phyloP scores from a whole-genome alignment of 2,797 vertebrate species.

The Lacerta agilis region DNA sequence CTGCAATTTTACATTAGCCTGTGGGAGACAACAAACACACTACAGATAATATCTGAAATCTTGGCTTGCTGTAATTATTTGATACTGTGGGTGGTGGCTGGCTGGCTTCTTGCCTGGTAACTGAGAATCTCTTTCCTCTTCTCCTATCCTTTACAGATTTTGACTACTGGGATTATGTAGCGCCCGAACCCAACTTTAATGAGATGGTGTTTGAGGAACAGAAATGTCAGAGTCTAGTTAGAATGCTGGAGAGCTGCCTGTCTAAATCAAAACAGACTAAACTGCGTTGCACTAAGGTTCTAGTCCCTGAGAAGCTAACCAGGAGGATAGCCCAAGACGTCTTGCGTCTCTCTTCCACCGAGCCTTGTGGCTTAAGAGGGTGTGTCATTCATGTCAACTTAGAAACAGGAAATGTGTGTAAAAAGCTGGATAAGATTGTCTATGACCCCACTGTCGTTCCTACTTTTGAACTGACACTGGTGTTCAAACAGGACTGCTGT shows the following conservation, averaged over 20 bases:
- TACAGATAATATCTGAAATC: background rate
- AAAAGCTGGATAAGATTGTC: conserved; percentile 84
- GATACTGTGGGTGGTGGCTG: background rate
- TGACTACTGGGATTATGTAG: conserved; percentile 85
- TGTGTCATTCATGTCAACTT: conserved; percentile 85
- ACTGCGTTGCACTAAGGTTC: conserved; percentile 85
- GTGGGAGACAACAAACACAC: background rate
- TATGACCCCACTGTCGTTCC: conserved; percentile 86
- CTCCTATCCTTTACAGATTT: conserved; percentile 75
- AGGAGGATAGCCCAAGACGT: conserved; percentile 83
- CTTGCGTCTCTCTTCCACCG: conserved; percentile 82
- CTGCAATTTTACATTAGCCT: background rate
- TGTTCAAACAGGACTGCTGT: conserved; percentile 88
- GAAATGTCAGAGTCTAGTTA: conserved; percentile 83
- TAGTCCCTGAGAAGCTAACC: conserved; percentile 88
- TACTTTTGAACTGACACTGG: conserved; percentile 89
- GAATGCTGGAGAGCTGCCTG: conserved; percentile 86
- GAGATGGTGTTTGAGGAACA: conserved; percentile 80
- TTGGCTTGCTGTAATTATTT: background rate
- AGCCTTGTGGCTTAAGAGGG: conserved; percentile 89
- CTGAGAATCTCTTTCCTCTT: conserved; percentile 5
- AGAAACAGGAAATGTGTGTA: conserved; percentile 84
- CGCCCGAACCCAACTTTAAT: conserved; percentile 79
- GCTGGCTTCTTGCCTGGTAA: background rate
- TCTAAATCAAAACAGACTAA: conserved; percentile 86